A percentile compares a stretch with the other conserved stretches of the same genome.
Evolutionary conservation across 2,797 vertebrate genomes (phyloP).

Genomic region (Nannoperca australis): DNA sequence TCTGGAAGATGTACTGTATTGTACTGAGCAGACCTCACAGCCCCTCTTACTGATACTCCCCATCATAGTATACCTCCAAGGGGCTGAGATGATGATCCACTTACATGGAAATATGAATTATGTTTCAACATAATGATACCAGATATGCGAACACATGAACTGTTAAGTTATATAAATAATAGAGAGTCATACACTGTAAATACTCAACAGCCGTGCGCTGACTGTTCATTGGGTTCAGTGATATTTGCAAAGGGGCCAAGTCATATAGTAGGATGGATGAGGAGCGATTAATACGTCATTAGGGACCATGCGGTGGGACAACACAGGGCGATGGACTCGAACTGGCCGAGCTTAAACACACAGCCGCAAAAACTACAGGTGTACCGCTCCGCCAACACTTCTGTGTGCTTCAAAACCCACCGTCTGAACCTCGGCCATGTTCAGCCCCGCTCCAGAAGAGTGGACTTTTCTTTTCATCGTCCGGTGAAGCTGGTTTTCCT

Average conservation of each 20-base stretch:
- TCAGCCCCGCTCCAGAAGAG: conserved; percentile 57
- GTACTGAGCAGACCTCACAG: conserved; percentile 77
- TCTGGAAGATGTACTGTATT: conserved; percentile 76
- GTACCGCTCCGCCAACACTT: conserved; percentile 85
- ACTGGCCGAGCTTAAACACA: conserved; percentile 78
- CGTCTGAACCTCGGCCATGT: conserved; percentile 75
- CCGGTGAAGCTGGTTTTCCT: conserved; percentile 80
- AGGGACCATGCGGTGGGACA: conserved; percentile 86
- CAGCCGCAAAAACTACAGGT: conserved; percentile 33
- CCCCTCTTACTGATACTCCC: conserved; percentile 72
- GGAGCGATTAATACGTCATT: conserved; percentile 71
- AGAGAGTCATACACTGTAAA: conserved; percentile 77
- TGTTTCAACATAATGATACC: conserved; percentile 77
- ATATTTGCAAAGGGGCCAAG: conserved; percentile 88
- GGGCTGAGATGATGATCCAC: conserved; percentile 73
- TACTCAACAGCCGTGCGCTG: conserved; percentile 82
- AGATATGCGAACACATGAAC: conserved; percentile 60
- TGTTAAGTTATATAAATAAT: conserved; percentile 67
- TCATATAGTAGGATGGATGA: conserved; percentile 71
- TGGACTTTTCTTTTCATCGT: conserved; percentile 81
- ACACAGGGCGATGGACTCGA: conserved; percentile 82
- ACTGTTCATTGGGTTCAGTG: conserved; percentile 88
- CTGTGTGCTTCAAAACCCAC: conserved; percentile 92
- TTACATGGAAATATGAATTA: conserved; percentile 76
- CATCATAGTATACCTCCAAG: conserved; percentile 80